Base-by-base conservation (phyloP, 1,140 invertebrate species). In the Drosophila dunni region DNA sequence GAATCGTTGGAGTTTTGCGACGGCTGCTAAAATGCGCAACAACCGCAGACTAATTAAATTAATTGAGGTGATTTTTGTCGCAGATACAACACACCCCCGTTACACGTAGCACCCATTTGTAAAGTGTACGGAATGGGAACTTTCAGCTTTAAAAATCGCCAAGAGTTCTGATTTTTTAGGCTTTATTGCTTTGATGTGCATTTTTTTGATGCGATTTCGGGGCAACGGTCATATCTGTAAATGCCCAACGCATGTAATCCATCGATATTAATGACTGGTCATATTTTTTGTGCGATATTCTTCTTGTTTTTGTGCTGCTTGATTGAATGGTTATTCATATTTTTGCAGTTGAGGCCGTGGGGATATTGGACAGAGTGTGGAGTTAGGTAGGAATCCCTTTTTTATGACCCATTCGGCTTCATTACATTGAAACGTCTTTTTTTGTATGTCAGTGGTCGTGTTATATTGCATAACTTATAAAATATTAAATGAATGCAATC, bases 41-140 rank as follows among this genome's bases (percentile, higher is more conserved):
- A 83, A 83, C 84, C 84, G 84, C 84, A 88, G 84, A 89, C 84
- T 89, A 88, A 88, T 88, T 89, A 88, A 88, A 88, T 88, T 89
- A 89, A 88, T 88, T 88, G 80, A 88, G 84, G 79, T 89, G 84
- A 88, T 88, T 89, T 86, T 80, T 88, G 84, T 89, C 84, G 65
- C 81, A 76, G 75, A 81, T 69, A 80, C 60, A 69, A 53, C 42
- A 53, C 42, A 42, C 36, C 53, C 17, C 79, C 76, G 71, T 82
- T 62, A 64, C 75, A 42, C 69, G 45, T 20, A 20, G 36, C 48
- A 11, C 24, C 77, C 81, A 85, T 85, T 85, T 85, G 82, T 85
- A 78, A 85, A 85, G 51, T 75, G 79, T 77, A 68, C 33, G 24
- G 24, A 48, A 24, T 29, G 57, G 57, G 44, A 64, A 11, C 64